Evolutionary conservation across 2,888 invertebrate genomes (phyloP), one percentile per base, ranked within the genome.

Genomic region (Monoplex corrugatus): DNA sequence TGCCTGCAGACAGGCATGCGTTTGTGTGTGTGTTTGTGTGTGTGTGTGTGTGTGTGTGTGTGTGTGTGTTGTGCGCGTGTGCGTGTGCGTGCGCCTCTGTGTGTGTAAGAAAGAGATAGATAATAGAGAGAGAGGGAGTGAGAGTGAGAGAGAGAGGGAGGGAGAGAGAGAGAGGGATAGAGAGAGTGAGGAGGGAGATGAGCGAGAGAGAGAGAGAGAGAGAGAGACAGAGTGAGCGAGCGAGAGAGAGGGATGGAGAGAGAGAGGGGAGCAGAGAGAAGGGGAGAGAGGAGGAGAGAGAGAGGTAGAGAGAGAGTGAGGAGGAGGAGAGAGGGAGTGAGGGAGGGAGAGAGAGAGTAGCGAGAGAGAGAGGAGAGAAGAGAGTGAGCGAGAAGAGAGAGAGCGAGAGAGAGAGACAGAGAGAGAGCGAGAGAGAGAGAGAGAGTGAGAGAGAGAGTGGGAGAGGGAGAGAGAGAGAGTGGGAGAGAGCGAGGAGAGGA

Each of bases 341-440:
- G 68, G 63, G 86, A 86, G 68, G 38, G 68, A 86, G 86, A 86
- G 68, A 86, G 68, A 86, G 68, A 86, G 68, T 63, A 86, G 86
- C 57, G 68, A 68, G 68, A 86, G 68, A 86, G 68, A 68, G 68
- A 63, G 68, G 63, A 16, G 63, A 38, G 63, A 35, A 86, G 86
- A 16, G 68, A 68, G 57, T n/a, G 10, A 83, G n/a, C 16, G n/a
- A n/a, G n/a, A n/a, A n/a, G n/a, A 83, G 38, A 16, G 3, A 23
- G 45, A 40, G 44, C 6, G n/a, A n/a, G n/a, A n/a, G n/a, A n/a
- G n/a, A n/a, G n/a, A n/a, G n/a, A n/a, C n/a, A n/a, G n/a, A n/a
- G n/a, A n/a, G n/a, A n/a, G n/a, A n/a, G n/a, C n/a, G n/a, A n/a
- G n/a, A n/a, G n/a, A n/a, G n/a, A n/a, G n/a, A 50, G 13, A 50